These are phyloP conservation scores for Muscicapa adusta DNA, from an alignment of 2,113 vertebrate species.

Conservation along the genomic window DNA sequence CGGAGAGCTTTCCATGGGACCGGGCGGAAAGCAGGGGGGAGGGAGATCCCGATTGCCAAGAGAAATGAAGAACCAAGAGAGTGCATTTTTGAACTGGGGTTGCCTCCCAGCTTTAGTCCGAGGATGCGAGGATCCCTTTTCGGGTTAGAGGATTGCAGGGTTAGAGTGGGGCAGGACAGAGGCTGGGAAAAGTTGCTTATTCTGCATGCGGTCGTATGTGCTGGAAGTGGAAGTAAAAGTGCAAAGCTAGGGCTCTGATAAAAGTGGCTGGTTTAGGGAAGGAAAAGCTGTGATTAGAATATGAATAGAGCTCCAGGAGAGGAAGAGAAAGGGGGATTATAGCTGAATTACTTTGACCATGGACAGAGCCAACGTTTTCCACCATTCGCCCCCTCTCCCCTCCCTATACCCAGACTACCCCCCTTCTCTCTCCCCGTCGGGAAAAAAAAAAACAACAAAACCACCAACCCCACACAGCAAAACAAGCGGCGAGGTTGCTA, in stretches of 20 bases:
- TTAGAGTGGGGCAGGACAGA: neutral
- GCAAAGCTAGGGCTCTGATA: constrained; percentile 88
- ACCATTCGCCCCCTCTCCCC: constrained; percentile 11
- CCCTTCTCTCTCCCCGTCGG: neutral
- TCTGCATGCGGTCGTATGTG: constrained; percentile 55
- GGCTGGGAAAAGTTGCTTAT: constrained; percentile 47
- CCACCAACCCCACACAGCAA: neutral
- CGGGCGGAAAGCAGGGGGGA: neutral
- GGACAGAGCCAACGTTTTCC: constrained; percentile 85
- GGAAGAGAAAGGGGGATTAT: constrained; percentile 96
- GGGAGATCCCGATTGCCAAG: neutral
- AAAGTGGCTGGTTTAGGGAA: constrained; percentile 93
- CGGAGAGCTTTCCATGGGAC: neutral
- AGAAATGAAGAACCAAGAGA: neutral
- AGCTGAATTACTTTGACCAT: constrained; percentile 93
- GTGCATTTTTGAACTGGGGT: neutral
- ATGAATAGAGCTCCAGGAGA: constrained; percentile 97
- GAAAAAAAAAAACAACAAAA: neutral
- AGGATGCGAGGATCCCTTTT: neutral
- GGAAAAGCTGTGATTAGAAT: constrained; percentile 99
- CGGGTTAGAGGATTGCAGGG: neutral
- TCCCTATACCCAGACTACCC: constrained; percentile 34
- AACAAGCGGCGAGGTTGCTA: constrained; percentile 11
- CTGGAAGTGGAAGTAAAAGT: constrained; percentile 85
- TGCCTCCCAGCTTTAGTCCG: neutral